These are phyloP conservation scores for Lynx canadensis DNA, from an alignment of 2,113 vertebrate genomes.

Conservation along the genomic window DNA sequence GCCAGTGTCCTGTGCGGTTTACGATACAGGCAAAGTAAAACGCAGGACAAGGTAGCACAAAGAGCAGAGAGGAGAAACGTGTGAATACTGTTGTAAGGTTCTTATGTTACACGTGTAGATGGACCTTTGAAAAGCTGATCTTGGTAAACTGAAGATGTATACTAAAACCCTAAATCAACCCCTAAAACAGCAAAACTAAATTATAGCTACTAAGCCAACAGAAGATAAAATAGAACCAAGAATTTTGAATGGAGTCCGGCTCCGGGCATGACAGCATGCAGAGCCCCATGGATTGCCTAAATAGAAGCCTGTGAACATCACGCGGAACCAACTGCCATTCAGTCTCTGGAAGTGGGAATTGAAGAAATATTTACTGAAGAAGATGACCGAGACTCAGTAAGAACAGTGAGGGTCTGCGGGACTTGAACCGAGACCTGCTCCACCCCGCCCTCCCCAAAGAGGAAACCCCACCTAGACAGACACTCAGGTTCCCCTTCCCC, in stretches of 20 bases:
- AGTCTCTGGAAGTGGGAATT: not conserved
- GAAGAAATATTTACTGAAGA: not conserved
- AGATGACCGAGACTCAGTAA: not conserved
- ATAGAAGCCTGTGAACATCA: not conserved
- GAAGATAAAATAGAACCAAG: not conserved
- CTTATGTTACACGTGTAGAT: not conserved
- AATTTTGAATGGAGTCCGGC: not conserved
- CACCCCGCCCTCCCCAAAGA: not conserved
- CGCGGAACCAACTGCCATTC: not conserved
- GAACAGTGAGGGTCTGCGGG: not conserved
- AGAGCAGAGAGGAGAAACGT: not conserved
- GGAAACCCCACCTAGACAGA: not conserved
- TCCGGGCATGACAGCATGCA: not conserved
- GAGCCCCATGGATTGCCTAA: not conserved
- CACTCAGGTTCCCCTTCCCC: not conserved
- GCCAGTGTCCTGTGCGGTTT: not conserved
- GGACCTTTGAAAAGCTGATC: not conserved
- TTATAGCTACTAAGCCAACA: not conserved
- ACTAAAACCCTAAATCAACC: not conserved
- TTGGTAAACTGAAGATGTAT: not conserved
- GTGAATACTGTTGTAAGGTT: not conserved
- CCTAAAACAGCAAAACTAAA: not conserved
- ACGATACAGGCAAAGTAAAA: not conserved
- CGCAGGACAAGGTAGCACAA: too few relatives aligned
- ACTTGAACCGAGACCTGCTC: not conserved